Conservation (phyloP, 2,113 vertebrate genomes). For the Hyaena hyaena region DNA sequence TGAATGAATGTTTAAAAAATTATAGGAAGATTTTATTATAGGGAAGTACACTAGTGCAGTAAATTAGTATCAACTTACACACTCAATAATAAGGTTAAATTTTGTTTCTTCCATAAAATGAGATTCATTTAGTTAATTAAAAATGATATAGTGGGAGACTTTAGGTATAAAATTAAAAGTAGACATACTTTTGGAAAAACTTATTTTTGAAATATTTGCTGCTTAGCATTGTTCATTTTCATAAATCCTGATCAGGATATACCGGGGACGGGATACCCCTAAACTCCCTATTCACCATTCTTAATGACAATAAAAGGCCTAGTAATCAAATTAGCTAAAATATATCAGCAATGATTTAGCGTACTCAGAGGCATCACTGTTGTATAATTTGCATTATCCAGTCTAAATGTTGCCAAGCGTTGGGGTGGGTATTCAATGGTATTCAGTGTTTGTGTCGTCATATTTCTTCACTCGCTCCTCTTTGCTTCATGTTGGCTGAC, state of each 20-base stretch:
- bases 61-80: neutral
- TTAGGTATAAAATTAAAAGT: constrained; percentile 17
- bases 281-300: neutral
- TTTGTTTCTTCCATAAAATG: constrained; percentile 51
- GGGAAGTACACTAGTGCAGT: neutral
- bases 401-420: neutral
- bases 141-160: constrained; percentile 52
- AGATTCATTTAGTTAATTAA: constrained; percentile 70
- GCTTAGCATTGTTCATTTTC: neutral
- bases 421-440: no score
- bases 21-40: neutral
- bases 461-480: neutral
- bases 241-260: neutral
- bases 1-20: constrained; percentile 9
- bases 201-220: constrained; percentile 14
- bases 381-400: neutral
- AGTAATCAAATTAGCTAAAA: neutral
- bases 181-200: neutral
- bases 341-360: neutral
- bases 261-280: neutral
- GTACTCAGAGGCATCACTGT: neutral
- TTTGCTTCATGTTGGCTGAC: neutral
- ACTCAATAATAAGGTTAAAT: constrained; percentile 13
- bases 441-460: neutral
- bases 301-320: neutral